Evolutionary conservation across 1,140 invertebrate species (phyloP), one percentile per base, ranked within the genome.

Genomic region (Dinothrombium tinctorium): DNA sequence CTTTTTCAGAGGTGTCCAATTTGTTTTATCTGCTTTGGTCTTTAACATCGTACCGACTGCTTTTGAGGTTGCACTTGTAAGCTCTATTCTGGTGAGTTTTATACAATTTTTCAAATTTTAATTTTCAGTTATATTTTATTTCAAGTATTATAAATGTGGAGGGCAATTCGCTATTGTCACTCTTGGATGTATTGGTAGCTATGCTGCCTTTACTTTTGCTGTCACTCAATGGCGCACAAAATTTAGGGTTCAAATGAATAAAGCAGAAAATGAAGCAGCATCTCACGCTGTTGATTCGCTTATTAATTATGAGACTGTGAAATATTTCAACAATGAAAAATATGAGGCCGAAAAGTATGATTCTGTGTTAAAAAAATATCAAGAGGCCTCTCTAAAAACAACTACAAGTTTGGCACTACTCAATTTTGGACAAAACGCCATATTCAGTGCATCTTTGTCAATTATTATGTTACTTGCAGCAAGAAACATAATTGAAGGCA

Each of bases 291-390:
- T 98, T 40, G 94, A 99, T 65, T 98, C 92, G 1, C 67, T 99
- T 8, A 92, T 98, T 46, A 99, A 99, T 64, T 99, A 90, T 62
- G 92, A 98, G 69, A 98, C 92, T 49, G 92, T 98, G 2, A 99
- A 98, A 65, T 98, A 96, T 63, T 98, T 98, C 57, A 95, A 92
- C 59, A 99, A 98, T 59, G 92, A 99, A 62, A 66, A 72, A 48
- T 90, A 82, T 59, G 92, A 99, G 65, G 72, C 81, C 0, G 64
- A 80, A 40, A 68, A 76, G 54, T 98, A 98, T 56, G 84, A 98
- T 55, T 61, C 69, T 47, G 72, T 75, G 28, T 61, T 95, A 24
- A 71, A 74, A 52, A 80, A 79, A 58, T 94, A 83, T 56, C 80
- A 94, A 64, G 59, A 61, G 1, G 84, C 90, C 4, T 92, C 87